These are phyloP conservation scores for Prinia subflava DNA, from an alignment of 2,113 vertebrate genomes.

Conservation along the genomic window DNA sequence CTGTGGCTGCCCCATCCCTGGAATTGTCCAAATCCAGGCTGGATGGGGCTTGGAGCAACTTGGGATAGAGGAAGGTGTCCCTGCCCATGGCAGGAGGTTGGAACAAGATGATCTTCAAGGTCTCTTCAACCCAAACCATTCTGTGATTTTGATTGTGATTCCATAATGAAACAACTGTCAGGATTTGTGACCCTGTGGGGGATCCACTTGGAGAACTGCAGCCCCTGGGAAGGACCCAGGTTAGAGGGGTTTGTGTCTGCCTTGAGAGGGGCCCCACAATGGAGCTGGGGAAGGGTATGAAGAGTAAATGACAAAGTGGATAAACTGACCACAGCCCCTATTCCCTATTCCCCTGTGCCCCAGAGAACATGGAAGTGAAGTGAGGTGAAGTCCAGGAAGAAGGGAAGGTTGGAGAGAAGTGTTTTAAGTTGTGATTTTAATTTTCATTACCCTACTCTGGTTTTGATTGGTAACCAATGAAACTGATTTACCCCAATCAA, in stretches of 20 bases:
- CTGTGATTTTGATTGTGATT: not conserved
- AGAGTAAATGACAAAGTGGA: not conserved
- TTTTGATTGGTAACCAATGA: not conserved
- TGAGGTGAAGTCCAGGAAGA: not conserved
- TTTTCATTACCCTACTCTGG: not conserved
- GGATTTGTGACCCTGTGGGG: not conserved
- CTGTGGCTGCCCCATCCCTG: not conserved
- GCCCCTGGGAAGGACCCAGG: not conserved
- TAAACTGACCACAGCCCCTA: not conserved
- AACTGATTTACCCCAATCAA: not conserved
- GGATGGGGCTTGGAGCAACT: not conserved
- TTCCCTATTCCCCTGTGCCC: not conserved
- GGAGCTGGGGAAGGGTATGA: not conserved
- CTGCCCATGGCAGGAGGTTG: rapidly evolving
- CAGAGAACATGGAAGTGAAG: not conserved
- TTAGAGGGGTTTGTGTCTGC: not conserved
- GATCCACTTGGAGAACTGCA: not conserved
- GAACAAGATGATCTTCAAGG: not conserved
- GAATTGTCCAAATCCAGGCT: not conserved
- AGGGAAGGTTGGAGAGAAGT: rapidly evolving
- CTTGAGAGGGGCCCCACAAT: not conserved
- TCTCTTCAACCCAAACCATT: not conserved
- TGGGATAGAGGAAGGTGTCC: not conserved
- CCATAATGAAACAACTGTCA: not conserved
- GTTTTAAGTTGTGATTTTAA: not conserved